Conservation (phyloP, 2,888 invertebrate species). For the Leptura quadrifasciata region DNA sequence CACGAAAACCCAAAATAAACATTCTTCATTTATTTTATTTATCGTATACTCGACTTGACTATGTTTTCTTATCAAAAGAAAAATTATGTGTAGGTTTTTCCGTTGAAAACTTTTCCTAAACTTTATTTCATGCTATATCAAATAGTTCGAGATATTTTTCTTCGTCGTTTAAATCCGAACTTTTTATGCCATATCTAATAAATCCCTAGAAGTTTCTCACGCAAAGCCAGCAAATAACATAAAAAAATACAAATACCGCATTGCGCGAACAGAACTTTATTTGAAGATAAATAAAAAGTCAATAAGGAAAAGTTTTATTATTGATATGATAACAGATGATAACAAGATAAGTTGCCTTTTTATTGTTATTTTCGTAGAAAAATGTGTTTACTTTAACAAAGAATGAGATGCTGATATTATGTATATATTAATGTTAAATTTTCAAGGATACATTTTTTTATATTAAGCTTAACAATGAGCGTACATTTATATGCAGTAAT, state of each 20-base stretch:
- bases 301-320: conserved; percentile 24
- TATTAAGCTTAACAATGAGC: too few species aligned
- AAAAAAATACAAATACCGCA: conserved; percentile 22
- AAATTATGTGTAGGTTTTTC: conserved; percentile 10
- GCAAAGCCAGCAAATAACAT: conserved; percentile 5
- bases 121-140: not conserved
- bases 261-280: conserved; percentile 12
- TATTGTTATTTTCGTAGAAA: not conserved
- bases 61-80: not conserved
- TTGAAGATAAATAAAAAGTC: not conserved
- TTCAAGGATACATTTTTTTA: not conserved
- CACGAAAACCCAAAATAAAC: not conserved
- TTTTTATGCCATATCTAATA: conserved; percentile 14
- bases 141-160: conserved; percentile 20
- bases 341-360: not conserved
- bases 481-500: too few species aligned
- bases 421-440: not conserved
- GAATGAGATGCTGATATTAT: not conserved
- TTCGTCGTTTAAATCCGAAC: conserved; percentile 14
- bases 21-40: not conserved
- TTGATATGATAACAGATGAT: conserved; percentile 23
- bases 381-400: conserved; percentile 16
- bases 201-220: conserved; percentile 23
- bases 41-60: not conserved
- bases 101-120: conserved; percentile 5